Percentiles rank a stretch among this genome's conserved stretches.
phyloP scores from a whole-genome alignment of 2,888 invertebrate genomes.

The Loripinus fragilis region DNA sequence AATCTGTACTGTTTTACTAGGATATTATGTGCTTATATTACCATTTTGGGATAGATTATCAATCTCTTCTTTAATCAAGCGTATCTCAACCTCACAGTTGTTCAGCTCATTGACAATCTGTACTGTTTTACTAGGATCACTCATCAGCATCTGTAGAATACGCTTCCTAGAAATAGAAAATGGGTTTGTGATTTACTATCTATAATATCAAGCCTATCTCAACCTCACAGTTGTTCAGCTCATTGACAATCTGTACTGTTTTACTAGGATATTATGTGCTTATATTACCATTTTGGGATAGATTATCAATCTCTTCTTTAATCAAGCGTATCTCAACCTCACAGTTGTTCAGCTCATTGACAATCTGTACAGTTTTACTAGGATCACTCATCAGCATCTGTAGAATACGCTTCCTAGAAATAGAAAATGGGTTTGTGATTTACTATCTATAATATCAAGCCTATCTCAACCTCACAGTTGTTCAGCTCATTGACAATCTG shows the following conservation, averaged over 20 bases:
- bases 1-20: constrained; percentile 27
- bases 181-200: no score
- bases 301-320: no score
- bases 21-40: no score
- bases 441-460: no score
- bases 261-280: constrained; percentile 37
- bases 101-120: constrained; percentile 52
- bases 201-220: no score
- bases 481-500: constrained; percentile 52
- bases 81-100: constrained; percentile 46
- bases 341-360: constrained; percentile 51
- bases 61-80: constrained; percentile 42
- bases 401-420: constrained; percentile 50
- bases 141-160: constrained; percentile 52
- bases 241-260: constrained; percentile 43
- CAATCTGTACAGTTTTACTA: constrained; percentile 29
- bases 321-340: no score
- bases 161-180: constrained; percentile 46
- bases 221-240: constrained; percentile 49
- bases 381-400: constrained; percentile 47
- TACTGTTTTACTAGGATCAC: constrained; percentile 23
- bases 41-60: constrained; percentile 1
- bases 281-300: constrained; percentile 40
- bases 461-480: constrained; percentile 43
- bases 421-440: no score